Base-by-base conservation (phyloP, 35 echinoderm and acorn worm species). In the Eucidaris tribuloides region DNA sequence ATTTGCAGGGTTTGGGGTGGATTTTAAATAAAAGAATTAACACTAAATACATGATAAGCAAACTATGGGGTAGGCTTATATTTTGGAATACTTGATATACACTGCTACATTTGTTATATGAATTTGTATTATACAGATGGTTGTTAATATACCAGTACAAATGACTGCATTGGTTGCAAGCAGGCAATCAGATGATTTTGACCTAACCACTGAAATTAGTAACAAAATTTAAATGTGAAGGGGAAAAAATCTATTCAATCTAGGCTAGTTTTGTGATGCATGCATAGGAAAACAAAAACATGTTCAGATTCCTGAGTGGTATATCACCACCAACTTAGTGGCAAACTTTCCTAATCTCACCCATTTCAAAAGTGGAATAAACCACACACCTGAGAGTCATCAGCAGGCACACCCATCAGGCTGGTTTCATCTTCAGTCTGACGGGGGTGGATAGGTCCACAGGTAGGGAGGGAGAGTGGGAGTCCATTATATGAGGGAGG, bases 401-500 rank as follows among this genome's bases (percentile, higher is more conserved):
- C 68, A 74, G 68, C 37, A 20, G 68, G 68, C 41, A 36, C 68
- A 35, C 28, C 68, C 68, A 74, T 42, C 44, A 74, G 68, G 68
- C 68, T 74, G 68, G 68, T 42, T 38, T 74, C 68, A 74, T 74
- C 68, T 74, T 74, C 68, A 36, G 68, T 74, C 68, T 74, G 68
- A 74, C 44, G 44, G 68, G 68, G 41, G 68, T 74, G 68, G 68
- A 74, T 40, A 74, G 68, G 68, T 74, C 68, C 38, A 74, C 68
- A 44, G 68, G 68, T 33, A 42, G 40, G 68, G 68, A 74, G 68
- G 68, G 68, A 74, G 35, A 74, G 68, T 36, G 37, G 44, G 68
- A 74, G 44, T 33, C 41, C 68, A 74, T 41, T 41, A 41, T 35
- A 74, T 40, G 35, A 74, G 18, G 40, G 68, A 44, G 37, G 24